Evolutionary conservation across 2,888 invertebrate genomes (phyloP), one percentile per base, ranked within the genome.

Genomic region (Drosophila longiperda): DNA sequence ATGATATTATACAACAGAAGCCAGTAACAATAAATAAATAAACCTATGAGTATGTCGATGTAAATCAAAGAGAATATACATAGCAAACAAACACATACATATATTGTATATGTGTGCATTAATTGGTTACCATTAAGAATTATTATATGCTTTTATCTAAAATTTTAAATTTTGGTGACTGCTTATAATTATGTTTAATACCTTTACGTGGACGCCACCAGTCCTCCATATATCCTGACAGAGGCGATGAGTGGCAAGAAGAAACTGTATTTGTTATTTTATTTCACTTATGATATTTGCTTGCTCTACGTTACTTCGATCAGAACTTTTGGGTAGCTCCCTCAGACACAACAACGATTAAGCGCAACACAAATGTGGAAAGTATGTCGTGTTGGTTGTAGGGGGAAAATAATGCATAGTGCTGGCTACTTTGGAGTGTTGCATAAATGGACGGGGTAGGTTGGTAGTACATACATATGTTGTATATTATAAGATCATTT

Each of bases 151-250:
- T 73, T 66, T 86, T 69, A 49, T 73, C 57, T 58, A 59, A 62
- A 59, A 20, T 66, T 66, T 48, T 8, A 36, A 42, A 23, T 33
- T 54, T 33, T 54, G 54, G 45, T 73, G 59, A 50, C 74, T 84
- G 73, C 80, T 82, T 87, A 82, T 70, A 78, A 77, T 75, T 83
- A 86, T 75, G 65, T 73, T 82, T 95, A 95, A 95, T 96, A 98
- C 98, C 98, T 98, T 98, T 98, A 94, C 98, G 96, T 94, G 98
- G 98, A 95, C 97, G 96, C 97, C 97, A 98, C 98, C 98, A 98
- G 95, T 98, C 97, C 96, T 98, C 98, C 97, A 97, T 97, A 96
- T 97, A 98, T 96, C 97, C 97, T 98, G 97, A 96, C 96, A 97
- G 96, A 94, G 96, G 96, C 94, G 97, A 96, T 95, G 97, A 97